Evolutionary conservation across 1,140 invertebrate species (phyloP), one percentile per base, ranked within the genome.

Genomic region (Neodiprion lecontei): DNA sequence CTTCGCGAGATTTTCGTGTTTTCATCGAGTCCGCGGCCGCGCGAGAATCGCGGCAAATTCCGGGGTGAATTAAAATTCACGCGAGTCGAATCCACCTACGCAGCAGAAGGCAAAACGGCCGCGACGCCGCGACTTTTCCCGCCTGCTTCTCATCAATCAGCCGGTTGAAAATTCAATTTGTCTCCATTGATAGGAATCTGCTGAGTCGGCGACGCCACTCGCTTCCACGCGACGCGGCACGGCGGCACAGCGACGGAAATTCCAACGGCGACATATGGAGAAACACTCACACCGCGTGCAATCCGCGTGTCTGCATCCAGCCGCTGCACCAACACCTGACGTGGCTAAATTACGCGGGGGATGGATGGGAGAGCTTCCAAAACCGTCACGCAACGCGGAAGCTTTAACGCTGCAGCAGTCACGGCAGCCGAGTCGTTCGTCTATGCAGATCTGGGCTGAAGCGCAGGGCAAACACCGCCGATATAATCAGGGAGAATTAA

Each of bases 401-500:
- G 28, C 28, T 40, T 40, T 4, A 40, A 40, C 28, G 28, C 28
- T 40, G 2, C 28, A 40, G 28, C 28, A 40, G 28, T 40, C 28
- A 5, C 53, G 7, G 53, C 53, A 40, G 28, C 28, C 28, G 28
- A 17, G 53, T 61, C 11, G 11, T 61, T 61, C 53, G n/a, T 17
- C 53, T 61, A 61, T 61, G 53, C 11, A 61, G 53, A 17, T 61
- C 11, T 17, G 53, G 11, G 28, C 53, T 61, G 53, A 61, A 61
- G n/a, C 53, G 53, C 11, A 61, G 53, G 53, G 53, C 53, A 61
- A 61, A 61, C 53, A 61, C n/a, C 53, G n/a, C 53, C 53, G 53
- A 61, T 61, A 61, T 61, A 61, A 61, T 61, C 53, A 61, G 53
- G 53, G 28, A 61, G n/a, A 61, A 61, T 61, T 61, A 61, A 61